These are phyloP conservation scores for Athene noctua DNA, from an alignment of 2,113 vertebrate genomes.

Conservation along the genomic window DNA sequence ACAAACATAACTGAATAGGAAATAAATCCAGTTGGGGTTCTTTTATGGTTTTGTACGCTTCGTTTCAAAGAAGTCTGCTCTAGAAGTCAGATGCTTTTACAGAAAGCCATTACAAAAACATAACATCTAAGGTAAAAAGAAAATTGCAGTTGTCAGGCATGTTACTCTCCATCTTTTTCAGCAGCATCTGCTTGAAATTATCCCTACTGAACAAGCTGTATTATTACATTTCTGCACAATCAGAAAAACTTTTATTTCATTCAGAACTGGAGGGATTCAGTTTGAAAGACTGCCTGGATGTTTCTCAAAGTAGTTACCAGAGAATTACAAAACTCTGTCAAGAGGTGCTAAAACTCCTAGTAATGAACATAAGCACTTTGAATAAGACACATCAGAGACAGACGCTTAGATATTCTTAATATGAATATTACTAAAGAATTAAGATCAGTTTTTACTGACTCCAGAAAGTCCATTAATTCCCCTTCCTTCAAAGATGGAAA, in stretches of 20 bases:
- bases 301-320: constrained; percentile 19
- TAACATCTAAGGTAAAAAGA: not conserved
- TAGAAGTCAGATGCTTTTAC: not conserved
- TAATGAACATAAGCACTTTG: constrained; percentile 9
- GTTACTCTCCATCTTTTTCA: not conserved
- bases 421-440: not conserved
- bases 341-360: not conserved
- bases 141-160: not conserved
- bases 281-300: not conserved
- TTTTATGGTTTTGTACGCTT: not conserved
- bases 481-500: not conserved
- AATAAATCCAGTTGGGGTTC: not conserved
- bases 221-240: not conserved
- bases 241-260: not conserved
- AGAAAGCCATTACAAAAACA: not conserved
- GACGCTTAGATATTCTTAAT: not conserved
- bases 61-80: not conserved
- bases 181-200: constrained; percentile 10
- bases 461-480: not conserved
- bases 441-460: not conserved
- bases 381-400: not conserved
- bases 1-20: not conserved
- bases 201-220: not conserved
- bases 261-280: not conserved
- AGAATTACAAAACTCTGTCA: constrained; percentile 7